Evolutionary conservation across 1,140 invertebrate genomes (phyloP), one percentile per base, ranked within the genome.

Genomic region (Paralvinella palmiformis): DNA sequence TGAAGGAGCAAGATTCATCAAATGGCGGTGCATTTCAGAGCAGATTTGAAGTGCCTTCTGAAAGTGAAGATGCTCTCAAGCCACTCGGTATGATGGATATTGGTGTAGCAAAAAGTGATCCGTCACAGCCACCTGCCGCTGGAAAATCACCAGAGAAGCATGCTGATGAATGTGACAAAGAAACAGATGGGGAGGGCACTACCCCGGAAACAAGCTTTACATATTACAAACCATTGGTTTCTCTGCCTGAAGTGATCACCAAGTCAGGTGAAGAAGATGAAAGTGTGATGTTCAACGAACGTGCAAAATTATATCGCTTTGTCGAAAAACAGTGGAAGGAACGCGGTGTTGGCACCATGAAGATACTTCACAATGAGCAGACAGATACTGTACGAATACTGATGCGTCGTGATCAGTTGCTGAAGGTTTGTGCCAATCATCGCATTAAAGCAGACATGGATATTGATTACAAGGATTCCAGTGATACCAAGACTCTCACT

Each of bases 201-300:
- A n/a, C n/a, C n/a, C n/a, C n/a, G n/a, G n/a, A n/a, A n/a, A n/a
- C n/a, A n/a, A n/a, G n/a, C n/a, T n/a, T n/a, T n/a, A n/a, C n/a
- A n/a, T n/a, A 94, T 76, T 95, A 91, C 73, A 86, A 91, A 72
- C 91, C 92, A 1, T 86, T 94, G 13, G 88, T 95, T 65, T 87
- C 89, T 0, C 79, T 95, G 32, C 91, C 91, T 0, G 91, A 88
- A 31, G 71, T 73, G 31, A 85, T 92, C 1, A 84, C 87, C 65
- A n/a, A n/a, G 32, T 91, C 91, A 10, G 91, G 91, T 2, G 91
- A 93, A 80, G 91, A 94, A 78, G 84, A 88, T 71, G 90, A 92
- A 79, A 82, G 81, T 6, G 81, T 87, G 74, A 73, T 92, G 33
- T 83, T 37, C 48, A 37, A 27, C 29, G 20, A 58, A 31, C 32